A percentile compares a stretch with the other conserved stretches of the same genome.
Evolutionary conservation across 2,888 invertebrate genomes (phyloP).

Genomic region (Microplitis deprimator): DNA sequence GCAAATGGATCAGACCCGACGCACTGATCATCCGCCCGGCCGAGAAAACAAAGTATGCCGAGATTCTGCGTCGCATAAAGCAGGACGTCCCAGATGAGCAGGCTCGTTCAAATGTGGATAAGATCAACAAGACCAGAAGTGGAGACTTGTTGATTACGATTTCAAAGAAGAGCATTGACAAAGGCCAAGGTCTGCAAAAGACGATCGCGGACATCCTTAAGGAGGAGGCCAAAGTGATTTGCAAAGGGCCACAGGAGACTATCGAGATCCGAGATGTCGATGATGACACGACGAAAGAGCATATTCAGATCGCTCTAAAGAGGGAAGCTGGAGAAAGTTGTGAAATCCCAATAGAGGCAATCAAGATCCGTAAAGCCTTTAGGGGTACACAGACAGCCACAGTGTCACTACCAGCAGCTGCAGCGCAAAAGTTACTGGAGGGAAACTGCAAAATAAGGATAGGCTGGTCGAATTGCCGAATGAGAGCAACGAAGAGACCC

Average conservation of each 20-base stretch:
- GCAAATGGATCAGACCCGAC: slow-evolving; percentile 30
- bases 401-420: slow-evolving; percentile 30
- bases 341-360: neutral
- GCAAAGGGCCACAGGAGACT: slow-evolving; percentile 34
- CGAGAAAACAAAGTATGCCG: slow-evolving; percentile 40
- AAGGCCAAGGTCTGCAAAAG: slow-evolving; percentile 27
- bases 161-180: neutral
- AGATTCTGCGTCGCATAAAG: slow-evolving; percentile 37
- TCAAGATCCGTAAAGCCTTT: slow-evolving; percentile 34
- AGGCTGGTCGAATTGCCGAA: slow-evolving; percentile 27
- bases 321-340: too few relatives aligned
- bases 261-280: slow-evolving; percentile 46
- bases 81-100: slow-evolving; percentile 30
- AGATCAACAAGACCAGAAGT: slow-evolving; percentile 32
- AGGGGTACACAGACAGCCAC: slow-evolving; percentile 41
- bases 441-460: slow-evolving; percentile 29
- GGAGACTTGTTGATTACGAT: slow-evolving; percentile 39
- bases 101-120: slow-evolving; percentile 25
- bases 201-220: slow-evolving; percentile 18
- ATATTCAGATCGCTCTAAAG: slow-evolving; percentile 28
- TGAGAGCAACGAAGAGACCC: too few relatives aligned
- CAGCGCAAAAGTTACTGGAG: slow-evolving; percentile 13
- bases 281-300: slow-evolving; percentile 40
- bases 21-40: slow-evolving; percentile 37
- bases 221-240: slow-evolving; percentile 36